These are phyloP conservation scores for Tragelaphus scriptus DNA, from an alignment of 2,113 vertebrate species.

Conservation along the genomic window DNA sequence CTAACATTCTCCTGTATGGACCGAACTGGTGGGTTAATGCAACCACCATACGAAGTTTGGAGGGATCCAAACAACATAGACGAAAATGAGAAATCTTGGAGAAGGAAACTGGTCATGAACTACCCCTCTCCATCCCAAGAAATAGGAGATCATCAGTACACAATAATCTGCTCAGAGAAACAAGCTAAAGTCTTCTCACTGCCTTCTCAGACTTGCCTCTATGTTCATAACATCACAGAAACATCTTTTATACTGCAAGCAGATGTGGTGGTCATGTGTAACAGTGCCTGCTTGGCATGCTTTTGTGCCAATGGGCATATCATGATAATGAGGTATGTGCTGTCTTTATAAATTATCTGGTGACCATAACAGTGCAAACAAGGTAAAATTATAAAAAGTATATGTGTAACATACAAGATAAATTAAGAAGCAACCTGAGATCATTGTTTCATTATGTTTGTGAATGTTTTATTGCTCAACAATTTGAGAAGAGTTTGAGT, in stretches of 20 bases:
- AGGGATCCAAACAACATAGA: constrained; percentile 87
- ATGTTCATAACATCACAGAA: constrained; percentile 98
- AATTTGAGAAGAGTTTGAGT: neutral
- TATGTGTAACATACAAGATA: neutral
- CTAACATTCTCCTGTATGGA: constrained; percentile 92
- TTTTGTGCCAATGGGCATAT: constrained; percentile 98
- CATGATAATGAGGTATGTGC: constrained; percentile 94
- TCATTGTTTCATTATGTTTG: neutral
- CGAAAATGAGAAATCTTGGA: constrained; percentile 88
- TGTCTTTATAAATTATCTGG: constrained; percentile 58
- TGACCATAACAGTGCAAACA: constrained; percentile 16
- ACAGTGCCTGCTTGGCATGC: constrained; percentile 94
- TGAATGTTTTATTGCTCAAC: neutral
- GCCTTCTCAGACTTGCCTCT: constrained; percentile 97
- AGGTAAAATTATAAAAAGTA: neutral
- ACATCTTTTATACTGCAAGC: constrained; percentile 95
- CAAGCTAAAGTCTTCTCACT: constrained; percentile 98
- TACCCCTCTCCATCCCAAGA: constrained; percentile 92
- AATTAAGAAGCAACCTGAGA: neutral
- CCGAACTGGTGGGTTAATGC: constrained; percentile 86
- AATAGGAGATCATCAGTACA: constrained; percentile 91
- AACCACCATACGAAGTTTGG: constrained; percentile 93
- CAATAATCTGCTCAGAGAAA: constrained; percentile 95
- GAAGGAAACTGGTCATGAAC: constrained; percentile 91
- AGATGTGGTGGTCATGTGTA: constrained; percentile 91